Conservation (phyloP, 2,113 vertebrate genomes). For the Pachyramphus minor region DNA sequence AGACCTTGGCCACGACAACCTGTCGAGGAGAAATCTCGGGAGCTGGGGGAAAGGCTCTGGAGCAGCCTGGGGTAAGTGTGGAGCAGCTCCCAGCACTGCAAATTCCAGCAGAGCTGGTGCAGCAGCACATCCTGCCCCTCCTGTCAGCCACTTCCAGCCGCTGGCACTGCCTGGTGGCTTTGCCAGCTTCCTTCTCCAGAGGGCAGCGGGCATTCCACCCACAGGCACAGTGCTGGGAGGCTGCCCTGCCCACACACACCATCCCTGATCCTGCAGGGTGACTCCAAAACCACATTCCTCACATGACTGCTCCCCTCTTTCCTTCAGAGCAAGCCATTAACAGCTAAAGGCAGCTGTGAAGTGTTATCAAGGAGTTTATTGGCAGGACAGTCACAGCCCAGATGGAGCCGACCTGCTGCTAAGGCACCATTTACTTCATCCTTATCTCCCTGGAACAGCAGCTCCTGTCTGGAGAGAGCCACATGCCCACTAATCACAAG, state of each 20-base stretch:
- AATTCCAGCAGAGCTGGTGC: neutral
- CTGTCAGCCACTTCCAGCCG: neutral
- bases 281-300: constrained; percentile 8
- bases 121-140: neutral
- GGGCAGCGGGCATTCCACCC: neutral
- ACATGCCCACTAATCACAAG: constrained; percentile 18
- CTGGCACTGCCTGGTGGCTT: neutral
- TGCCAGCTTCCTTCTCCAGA: neutral
- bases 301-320: neutral
- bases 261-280: neutral
- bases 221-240: neutral
- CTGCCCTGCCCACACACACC: neutral
- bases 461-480: constrained; percentile 20
- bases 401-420: constrained; percentile 44
- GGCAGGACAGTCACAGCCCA: constrained; percentile 7
- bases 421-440: constrained; percentile 12
- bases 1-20: neutral
- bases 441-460: constrained; percentile 44
- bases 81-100: neutral
- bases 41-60: neutral
- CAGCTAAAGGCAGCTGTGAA: constrained; percentile 15
- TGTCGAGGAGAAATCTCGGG: neutral
- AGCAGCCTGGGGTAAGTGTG: neutral
- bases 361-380: neutral
- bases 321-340: neutral